Evolutionary conservation across 1,140 invertebrate species (phyloP), one percentile per base, ranked within the genome.

Genomic region (Drosophila auraria): DNA sequence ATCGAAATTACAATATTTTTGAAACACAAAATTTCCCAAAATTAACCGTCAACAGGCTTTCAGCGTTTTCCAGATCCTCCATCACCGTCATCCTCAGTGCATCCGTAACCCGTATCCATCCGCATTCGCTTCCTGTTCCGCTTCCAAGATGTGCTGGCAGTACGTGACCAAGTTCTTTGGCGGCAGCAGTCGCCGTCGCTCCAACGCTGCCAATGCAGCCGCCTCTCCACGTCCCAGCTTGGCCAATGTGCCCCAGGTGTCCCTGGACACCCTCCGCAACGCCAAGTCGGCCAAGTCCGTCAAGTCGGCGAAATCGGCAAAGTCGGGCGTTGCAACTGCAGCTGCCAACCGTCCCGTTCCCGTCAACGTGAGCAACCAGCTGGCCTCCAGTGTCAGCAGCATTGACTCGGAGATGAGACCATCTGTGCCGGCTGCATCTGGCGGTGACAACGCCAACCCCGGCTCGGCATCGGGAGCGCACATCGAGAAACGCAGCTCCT

Each of bases 91-190:
- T 3, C 7, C n/a, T 12, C 20, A 9, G 1, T 9, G 17, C 44
- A 47, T 47, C 17, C 17, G 11, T 20, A 47, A 5, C 3, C 9
- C 7, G 14, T 8, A n/a, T 4, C 23, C n/a, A 36, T 14, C 4
- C 36, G 4, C 36, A 38, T 14, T 38, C 9, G 9, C 33, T 36
- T 36, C 33, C 33, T 9, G 33, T 3, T 60, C 58, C 40, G n/a
- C 9, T 30, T 11, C 14, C 8, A 47, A n/a, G 36, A 83, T 84
- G 82, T 84, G 82, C 59, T 49, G 83, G 68, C 82, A 66, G 23
- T 83, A 61, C 5, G 14, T 83, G 44, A 68, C 23, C 25, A 84
- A 78, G 6, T 14, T 84, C 27, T 80, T 78, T 12, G 25, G 77
- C 14, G n/a, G 59, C 8, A 57, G 47, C 3, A 49, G 62, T 6